Base-by-base conservation (phyloP, 1,140 invertebrate species). In the Gonioctena quinquepunctata region DNA sequence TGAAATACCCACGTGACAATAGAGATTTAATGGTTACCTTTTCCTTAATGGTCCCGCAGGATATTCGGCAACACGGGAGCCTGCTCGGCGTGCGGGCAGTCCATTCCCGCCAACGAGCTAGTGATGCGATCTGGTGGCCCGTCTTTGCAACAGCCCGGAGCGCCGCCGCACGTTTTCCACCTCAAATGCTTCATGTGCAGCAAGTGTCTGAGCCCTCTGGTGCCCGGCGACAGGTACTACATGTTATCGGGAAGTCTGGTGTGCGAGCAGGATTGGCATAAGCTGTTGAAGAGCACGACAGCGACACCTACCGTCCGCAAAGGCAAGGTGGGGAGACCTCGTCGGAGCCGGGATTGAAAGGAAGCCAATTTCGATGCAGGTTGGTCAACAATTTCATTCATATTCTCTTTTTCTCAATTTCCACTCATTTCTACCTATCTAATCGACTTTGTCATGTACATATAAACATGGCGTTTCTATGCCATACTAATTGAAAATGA, bases 161-260 rank as follows among this genome's bases (percentile, higher is more conserved):
- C 76, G 66, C 76, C 84, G 77, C 85, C 83, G 73, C 85, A 88
- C 84, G 94, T 96, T 77, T 97, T 96, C 89, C 95, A 97, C 88
- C 88, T 95, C 84, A 95, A 95, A 86, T 97, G 95, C 86, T 97
- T 97, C 87, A 89, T 91, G 72, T 97, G 95, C 87, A 94, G 92
- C 82, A 96, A 96, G 82, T 97, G 95, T 83, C 90, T 93, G 73
- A 88, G 89, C 74, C 91, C 91, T 84, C 90, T 97, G 72, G 89
- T 92, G 79, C 90, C 93, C 70, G 95, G 95, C 74, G 95, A 96
- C 88, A 91, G 91, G 84, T 96, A 94, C 85, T 93, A 94, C 81
- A 89, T 96, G 84, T 83, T 95, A 73, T 91, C 92, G 74, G 94
- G 94, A 33, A 91, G 89, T 76, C 87, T 95, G 73, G 90, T 96